Conservation (phyloP, 1,140 invertebrate genomes). For the Zaprionus ghesquierei region DNA sequence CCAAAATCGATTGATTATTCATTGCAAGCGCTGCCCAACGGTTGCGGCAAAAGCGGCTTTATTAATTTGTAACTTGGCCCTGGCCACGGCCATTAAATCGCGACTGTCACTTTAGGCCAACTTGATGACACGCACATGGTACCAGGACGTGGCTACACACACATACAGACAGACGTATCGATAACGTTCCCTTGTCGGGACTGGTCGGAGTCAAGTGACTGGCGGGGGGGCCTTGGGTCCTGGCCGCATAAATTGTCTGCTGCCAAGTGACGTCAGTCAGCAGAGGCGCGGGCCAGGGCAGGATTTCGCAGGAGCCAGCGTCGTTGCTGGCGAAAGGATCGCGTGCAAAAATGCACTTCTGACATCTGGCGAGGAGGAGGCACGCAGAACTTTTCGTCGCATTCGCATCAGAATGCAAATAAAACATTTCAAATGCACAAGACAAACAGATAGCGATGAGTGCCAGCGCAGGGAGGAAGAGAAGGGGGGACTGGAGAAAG, state of each 20-base stretch:
- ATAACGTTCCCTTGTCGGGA: constrained; percentile 20
- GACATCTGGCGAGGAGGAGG: constrained; percentile 27
- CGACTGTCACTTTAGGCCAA: constrained; percentile 82
- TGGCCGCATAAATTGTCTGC: constrained; percentile 76
- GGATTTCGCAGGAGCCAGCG: constrained; percentile 54
- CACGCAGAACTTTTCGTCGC: constrained; percentile 68
- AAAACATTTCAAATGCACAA: constrained; percentile 74
- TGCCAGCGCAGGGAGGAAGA: not conserved
- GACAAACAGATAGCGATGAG: constrained; percentile 13
- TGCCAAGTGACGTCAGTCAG: constrained; percentile 78
- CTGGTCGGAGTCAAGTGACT: not conserved
- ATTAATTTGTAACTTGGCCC: constrained; percentile 70
- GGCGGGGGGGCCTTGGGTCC: constrained; percentile 31
- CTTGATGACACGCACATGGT: constrained; percentile 80
- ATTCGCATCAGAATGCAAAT: constrained; percentile 75
- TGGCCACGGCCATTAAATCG: constrained; percentile 78
- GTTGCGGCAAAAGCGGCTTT: constrained; percentile 4
- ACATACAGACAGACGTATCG: constrained; percentile 23
- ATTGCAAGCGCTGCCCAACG: constrained; percentile 44
- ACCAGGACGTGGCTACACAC: not conserved
- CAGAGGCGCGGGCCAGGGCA: constrained; percentile 33
- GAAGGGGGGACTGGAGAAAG: not conserved
- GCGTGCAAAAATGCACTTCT: constrained; percentile 79
- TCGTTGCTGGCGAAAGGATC: constrained; percentile 48
- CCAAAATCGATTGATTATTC: constrained; percentile 80